Conservation (phyloP, 1,140 invertebrate genomes). For the Hypothenemus hampei region DNA sequence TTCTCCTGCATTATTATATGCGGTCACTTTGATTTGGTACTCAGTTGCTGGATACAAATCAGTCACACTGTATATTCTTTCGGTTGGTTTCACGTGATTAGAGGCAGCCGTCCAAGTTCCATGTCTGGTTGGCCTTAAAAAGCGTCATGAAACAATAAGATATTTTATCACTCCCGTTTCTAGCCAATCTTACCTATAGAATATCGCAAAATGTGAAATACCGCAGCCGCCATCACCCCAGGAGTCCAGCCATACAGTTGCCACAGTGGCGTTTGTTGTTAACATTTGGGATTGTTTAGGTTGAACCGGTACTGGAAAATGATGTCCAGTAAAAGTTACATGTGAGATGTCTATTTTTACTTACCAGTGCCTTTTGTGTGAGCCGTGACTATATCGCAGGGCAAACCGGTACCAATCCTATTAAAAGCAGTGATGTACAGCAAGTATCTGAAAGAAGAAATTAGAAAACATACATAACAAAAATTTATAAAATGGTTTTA, state of each 20-base stretch:
- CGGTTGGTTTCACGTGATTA: conserved; percentile 68
- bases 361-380: conserved; percentile 74
- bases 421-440: conserved; percentile 86
- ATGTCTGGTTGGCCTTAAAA: conserved; percentile 29
- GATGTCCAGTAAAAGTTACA: not conserved
- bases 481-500: no score
- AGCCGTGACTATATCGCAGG: conserved; percentile 79
- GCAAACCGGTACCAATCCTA: conserved; percentile 79
- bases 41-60: conserved; percentile 79
- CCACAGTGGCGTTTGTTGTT: conserved; percentile 81
- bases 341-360: conserved; percentile 5
- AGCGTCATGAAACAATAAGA: not conserved
- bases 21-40: conserved; percentile 82
- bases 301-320: conserved; percentile 62
- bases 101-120: conserved; percentile 66
- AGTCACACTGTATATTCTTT: conserved; percentile 71
- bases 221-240: conserved; percentile 89
- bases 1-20: conserved; percentile 88
- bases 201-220: conserved; percentile 80
- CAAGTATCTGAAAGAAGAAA: conserved; percentile 56
- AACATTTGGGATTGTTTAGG: conserved; percentile 79
- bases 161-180: not conserved
- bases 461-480: no score
- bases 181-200: conserved; percentile 54
- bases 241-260: conserved; percentile 79